phyloP scores from a whole-genome alignment of 2,797 vertebrate species.

The Cuniculus paca region DNA sequence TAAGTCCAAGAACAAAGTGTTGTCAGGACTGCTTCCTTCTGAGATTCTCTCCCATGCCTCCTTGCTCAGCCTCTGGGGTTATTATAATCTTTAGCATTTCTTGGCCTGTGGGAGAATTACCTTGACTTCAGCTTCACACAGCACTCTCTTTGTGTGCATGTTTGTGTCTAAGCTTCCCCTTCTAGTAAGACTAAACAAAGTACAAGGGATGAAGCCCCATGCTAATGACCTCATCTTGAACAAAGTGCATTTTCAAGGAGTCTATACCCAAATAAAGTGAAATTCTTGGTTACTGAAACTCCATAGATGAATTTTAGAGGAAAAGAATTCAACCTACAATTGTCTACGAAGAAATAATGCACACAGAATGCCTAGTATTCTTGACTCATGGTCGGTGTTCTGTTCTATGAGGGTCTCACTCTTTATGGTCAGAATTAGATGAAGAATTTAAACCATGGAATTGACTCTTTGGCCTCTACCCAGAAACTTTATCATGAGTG shows the following conservation, averaged over 20 bases:
- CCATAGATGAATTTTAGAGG: background rate
- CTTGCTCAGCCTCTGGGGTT: background rate
- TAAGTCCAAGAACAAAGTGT: background rate
- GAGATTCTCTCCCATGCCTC: background rate
- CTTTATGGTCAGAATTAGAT: background rate
- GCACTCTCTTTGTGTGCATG: background rate
- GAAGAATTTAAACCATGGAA: conserved; percentile 12
- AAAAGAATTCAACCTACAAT: background rate
- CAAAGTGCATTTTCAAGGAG: background rate
- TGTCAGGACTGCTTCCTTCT: background rate
- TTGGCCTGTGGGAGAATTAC: background rate
- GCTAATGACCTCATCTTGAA: background rate
- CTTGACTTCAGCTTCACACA: background rate
- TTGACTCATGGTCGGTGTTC: background rate
- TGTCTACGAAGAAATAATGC: background rate
- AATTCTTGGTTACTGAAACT: background rate
- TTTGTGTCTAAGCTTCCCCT: background rate
- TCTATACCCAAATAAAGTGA: background rate
- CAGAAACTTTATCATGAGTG: conserved; percentile 36
- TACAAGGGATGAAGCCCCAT: background rate
- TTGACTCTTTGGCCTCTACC: conserved; percentile 17
- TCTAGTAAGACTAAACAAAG: background rate
- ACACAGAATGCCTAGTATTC: background rate
- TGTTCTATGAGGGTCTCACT: background rate
- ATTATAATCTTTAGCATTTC: background rate